A percentile compares a stretch with the other conserved stretches of the same genome.
Conservation (phyloP, 2,888 invertebrate species). For the Leucozona laternaria region DNA sequence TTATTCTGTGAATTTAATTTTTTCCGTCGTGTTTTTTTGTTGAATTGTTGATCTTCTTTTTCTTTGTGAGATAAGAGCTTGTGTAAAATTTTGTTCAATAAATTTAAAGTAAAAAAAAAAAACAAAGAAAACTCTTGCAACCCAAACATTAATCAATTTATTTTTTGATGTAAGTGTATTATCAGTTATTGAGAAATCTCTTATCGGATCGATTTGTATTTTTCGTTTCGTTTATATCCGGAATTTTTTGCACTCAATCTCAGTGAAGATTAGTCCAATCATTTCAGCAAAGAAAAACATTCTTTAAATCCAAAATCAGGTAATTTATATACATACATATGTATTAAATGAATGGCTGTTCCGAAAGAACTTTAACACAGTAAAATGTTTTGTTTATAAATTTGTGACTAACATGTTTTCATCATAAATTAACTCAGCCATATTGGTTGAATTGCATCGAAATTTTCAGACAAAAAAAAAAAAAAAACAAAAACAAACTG, state of each 20-base stretch:
- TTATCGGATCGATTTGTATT: neutral
- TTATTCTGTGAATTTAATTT: neutral
- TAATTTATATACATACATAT: conserved; percentile 30
- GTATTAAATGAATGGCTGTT: too few species aligned
- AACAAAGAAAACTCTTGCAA: conserved; percentile 7
- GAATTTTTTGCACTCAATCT: conserved; percentile 77
- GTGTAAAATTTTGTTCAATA: conserved; percentile 11
- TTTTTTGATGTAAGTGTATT: conserved; percentile 25
- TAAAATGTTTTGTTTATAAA: neutral
- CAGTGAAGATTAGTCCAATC: conserved; percentile 79
- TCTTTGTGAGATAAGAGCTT: conserved; percentile 45
- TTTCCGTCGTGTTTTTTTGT: conserved; percentile 29
- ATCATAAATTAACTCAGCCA: conserved; percentile 53
- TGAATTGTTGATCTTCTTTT: conserved; percentile 23
- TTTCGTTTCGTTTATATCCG: neutral
- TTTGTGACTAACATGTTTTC: conserved; percentile 16
- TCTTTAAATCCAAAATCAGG: conserved; percentile 5
- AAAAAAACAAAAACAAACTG: conserved; percentile 8
- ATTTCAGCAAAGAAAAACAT: conserved; percentile 8
- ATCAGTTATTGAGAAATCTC: neutral
- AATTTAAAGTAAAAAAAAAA: conserved; percentile 5
- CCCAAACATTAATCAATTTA: neutral
- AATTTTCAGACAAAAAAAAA: conserved; percentile 23
- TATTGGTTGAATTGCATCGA: conserved; percentile 45
- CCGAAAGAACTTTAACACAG: neutral